A percentile compares a stretch with the other conserved stretches of the same genome.
These are phyloP conservation scores for Anthrax anthrax DNA, from an alignment of 2,888 invertebrate species.

Conservation along the genomic window DNA sequence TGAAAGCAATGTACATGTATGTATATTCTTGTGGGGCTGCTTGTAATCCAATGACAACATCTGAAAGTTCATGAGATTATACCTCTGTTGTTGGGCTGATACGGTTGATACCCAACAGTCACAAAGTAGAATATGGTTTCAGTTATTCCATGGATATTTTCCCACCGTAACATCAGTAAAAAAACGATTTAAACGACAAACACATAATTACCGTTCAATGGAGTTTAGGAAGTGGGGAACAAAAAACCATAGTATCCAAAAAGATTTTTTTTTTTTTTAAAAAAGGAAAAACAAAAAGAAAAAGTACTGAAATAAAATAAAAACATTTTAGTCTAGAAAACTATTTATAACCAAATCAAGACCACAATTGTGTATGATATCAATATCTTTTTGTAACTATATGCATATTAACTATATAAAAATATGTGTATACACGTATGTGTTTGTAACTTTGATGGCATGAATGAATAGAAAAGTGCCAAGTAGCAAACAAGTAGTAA, in stretches of 20 bases:
- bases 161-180: background rate
- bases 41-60: background rate
- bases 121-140: constrained; percentile 3
- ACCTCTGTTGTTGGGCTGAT: constrained; percentile 4
- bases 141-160: background rate
- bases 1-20: background rate
- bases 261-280: too few relatives aligned
- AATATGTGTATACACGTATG: background rate
- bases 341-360: background rate
- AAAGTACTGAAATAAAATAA: background rate
- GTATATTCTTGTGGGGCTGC: background rate
- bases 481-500: too few relatives aligned
- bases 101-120: too few relatives aligned
- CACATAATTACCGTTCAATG: constrained; percentile 7
- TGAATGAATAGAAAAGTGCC: too few relatives aligned
- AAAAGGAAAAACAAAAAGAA: background rate
- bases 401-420: too few relatives aligned
- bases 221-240: background rate
- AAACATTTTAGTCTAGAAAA: background rate
- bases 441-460: too few relatives aligned
- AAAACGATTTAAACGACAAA: too few relatives aligned
- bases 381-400: background rate
- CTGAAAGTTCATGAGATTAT: constrained; percentile 2
- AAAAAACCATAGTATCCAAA: too few relatives aligned
- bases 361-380: background rate